Evolutionary conservation across 2,113 vertebrate species (phyloP), one percentile per base, ranked within the genome.

Genomic region (Leptosomus discolor): DNA sequence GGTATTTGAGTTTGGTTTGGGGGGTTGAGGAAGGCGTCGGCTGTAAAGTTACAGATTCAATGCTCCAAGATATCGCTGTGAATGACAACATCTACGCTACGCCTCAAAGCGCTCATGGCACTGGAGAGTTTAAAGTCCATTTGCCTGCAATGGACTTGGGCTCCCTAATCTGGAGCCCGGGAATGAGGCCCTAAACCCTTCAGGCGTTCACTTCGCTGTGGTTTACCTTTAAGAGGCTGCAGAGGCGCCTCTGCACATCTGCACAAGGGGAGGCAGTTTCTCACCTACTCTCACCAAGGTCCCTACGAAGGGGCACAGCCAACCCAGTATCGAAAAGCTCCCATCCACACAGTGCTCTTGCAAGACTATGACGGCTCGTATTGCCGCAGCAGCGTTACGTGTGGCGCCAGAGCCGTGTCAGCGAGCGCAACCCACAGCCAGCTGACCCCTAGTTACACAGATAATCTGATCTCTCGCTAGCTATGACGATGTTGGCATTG

Each of bases 1-100:
- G 98, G 98, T 99, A 98, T 27, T 61, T 56, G 27, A 43, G 50
- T 67, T 69, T 70, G 82, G 36, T 41, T 81, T 43, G 48, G 60
- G 34, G 45, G 5, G 1, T 2, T 76, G 53, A 71, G 75, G 81
- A 60, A 50, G 39, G 41, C 32, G n/a, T 36, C 63, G 37, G 18
- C 45, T 89, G 43, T 63, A 48, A 83, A 76, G 75, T 32, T 65
- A 67, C 1, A n/a, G 56, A 58, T 50, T 64, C 19, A 34, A 5
- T 45, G 53, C 34, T 75, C 65, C 37, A 60, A 41, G 36, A 5
- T 36, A 65, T 5, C 30, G 54, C 1, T 34, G 30, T 4, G 3
- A 85, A 87, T 68, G 70, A 39, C 79, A 84, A 37, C 8, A 19
- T 13, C 53, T 1, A 22, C 7, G 19, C 30, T 48, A 9, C 0